phyloP scores from a whole-genome alignment of 23 tunicate species.

The Ciona savignyi region DNA sequence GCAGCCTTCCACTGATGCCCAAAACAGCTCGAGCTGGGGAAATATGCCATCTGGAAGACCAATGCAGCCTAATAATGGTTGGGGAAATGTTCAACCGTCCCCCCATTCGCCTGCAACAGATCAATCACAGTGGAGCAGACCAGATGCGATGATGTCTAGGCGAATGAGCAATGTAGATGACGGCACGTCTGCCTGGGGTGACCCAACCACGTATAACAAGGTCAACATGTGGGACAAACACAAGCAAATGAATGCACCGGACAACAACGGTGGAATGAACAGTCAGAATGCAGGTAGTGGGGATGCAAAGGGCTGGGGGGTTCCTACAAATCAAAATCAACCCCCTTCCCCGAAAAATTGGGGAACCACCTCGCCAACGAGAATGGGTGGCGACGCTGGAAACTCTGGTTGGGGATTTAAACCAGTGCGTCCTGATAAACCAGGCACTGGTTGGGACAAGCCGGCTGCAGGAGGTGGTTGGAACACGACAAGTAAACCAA shows the following conservation, averaged over 20 bases:
- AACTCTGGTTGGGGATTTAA: constrained; percentile 53
- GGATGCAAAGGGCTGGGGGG: constrained; percentile 74
- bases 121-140: constrained; percentile 9
- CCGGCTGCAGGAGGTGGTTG: constrained; percentile 19
- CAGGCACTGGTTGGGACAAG: not conserved
- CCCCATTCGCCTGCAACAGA: constrained; percentile 43
- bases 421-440: not conserved
- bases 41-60: constrained; percentile 14
- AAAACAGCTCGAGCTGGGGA: constrained; percentile 38
- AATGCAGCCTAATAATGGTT: constrained; percentile 13
- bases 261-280: constrained; percentile 23
- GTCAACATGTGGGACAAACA: constrained; percentile 85
- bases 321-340: constrained; percentile 38
- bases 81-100: constrained; percentile 35
- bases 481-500: constrained; percentile 6
- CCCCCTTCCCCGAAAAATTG: constrained; percentile 63
- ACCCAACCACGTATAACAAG: constrained; percentile 60
- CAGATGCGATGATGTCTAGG: constrained; percentile 30
- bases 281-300: constrained; percentile 8
- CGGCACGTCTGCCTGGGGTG: constrained; percentile 94
- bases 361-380: constrained; percentile 57
- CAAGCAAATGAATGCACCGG: not conserved
- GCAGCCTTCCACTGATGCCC: constrained; percentile 16
- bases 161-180: constrained; percentile 59
- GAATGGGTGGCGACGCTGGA: constrained; percentile 45